A percentile compares a stretch with the other conserved stretches of the same genome.
These are phyloP conservation scores for Bombus turneri DNA, from an alignment of 1,140 invertebrate genomes.

Conservation along the genomic window DNA sequence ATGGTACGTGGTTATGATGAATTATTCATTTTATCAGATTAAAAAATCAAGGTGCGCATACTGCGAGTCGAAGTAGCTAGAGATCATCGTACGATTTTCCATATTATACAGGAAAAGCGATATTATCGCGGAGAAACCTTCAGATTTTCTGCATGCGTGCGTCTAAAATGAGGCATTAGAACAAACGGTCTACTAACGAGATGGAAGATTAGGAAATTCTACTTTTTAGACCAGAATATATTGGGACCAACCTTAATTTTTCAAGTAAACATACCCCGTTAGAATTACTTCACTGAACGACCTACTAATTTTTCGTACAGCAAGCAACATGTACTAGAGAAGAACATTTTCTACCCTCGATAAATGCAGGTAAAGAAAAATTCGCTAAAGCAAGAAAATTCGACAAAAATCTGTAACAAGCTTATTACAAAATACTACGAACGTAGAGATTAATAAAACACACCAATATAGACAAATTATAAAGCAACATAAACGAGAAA, in stretches of 20 bases:
- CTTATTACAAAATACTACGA: no score
- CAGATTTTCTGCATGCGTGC: conserved; percentile 23
- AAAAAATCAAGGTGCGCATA: conserved; percentile 22
- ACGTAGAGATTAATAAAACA: neutral
- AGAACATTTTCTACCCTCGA: no score
- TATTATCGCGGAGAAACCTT: neutral
- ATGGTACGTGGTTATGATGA: conserved; percentile 11
- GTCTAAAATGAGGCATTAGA: conserved; percentile 2
- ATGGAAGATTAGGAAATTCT: neutral
- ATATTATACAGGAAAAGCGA: conserved; percentile 9
- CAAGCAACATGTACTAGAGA: no score
- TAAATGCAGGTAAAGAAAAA: no score
- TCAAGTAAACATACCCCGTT: no score
- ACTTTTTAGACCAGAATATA: no score
- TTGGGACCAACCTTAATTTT: no score
- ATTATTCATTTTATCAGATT: conserved; percentile 43
- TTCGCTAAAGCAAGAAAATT: no score
- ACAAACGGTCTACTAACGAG: neutral
- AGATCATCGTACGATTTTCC: conserved; percentile 27
- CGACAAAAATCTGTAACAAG: no score
- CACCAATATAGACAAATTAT: neutral
- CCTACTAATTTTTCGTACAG: no score
- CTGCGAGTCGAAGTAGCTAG: conserved; percentile 34
- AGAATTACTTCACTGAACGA: no score
- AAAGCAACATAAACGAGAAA: neutral